Base-by-base conservation (phyloP, 2,797 vertebrate species). In the Tamandua tetradactyla region DNA sequence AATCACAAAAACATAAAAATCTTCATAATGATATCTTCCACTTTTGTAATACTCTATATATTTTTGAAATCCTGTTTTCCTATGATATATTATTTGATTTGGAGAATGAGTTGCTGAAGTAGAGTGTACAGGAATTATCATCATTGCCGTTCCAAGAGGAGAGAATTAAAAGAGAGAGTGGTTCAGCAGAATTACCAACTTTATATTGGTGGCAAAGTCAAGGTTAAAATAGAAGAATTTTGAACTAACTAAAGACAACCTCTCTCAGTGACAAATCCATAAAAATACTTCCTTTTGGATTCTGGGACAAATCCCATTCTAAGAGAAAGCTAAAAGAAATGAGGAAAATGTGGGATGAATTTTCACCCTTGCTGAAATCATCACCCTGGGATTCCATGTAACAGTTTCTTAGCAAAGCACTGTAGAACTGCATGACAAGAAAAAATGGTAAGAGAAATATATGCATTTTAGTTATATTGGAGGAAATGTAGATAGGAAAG, bases 171-270 rank as follows among this genome's bases (percentile, higher is more conserved):
- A 22, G 62, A 87, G 64, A 59, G 30, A 57, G 32, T 10, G 22
- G 12, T 14, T 61, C 42, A 0, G 35, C 30, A 89, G 80, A 84
- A 18, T 83, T 52, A 86, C 44, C 25, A 49, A 2, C 47, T 35
- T 82, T 76, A 68, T n/a, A 0, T 6, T 1, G 10, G 25, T 11
- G 44, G 23, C 20, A 83, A n/a, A 49, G 30, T 23, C 7, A 13
- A 15, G 10, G n/a, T 74, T 68, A 52, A 12, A 47, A 35, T 3
- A 72, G 78, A 76, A 87, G 72, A 78, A 85, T 94, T 94, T 93
- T 82, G 32, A 90, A 42, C 86, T 64, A 82, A 35, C 22, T 42
- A 82, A 20, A 93, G 64, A 95, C 59, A 81, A 84, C 42, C 95
- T 90, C 87, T 75, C 47, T 69, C 15, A 71, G 55, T 85, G 72